Base-by-base conservation (phyloP, 2,888 invertebrate genomes). In the Gryllus longicercus region DNA sequence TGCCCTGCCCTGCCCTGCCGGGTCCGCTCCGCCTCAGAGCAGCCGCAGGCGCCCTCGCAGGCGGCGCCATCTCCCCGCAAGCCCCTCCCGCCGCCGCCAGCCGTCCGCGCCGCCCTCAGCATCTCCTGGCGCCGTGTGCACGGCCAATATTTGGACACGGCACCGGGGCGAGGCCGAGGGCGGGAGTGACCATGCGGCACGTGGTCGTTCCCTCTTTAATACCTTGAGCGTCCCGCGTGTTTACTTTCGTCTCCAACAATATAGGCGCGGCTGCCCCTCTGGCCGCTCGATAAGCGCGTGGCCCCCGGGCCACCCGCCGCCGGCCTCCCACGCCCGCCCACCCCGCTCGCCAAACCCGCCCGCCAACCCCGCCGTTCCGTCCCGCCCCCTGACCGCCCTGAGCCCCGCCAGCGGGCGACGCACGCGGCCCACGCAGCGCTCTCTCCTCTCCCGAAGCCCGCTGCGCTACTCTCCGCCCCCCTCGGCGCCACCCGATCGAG, bases 71-170 rank as follows among this genome's bases (percentile, higher is more conserved):
- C 18, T 63, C 63, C n/a, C 63, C 16, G 16, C 63, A n/a, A 63
- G 11, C 63, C n/a, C 16, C n/a, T 8, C 63, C 63, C 11, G 2
- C 63, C 63, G 63, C 63, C n/a, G 63, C 16, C 63, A 3, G 11
- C 63, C 63, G 63, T 10, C 63, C 63, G n/a, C 63, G 63, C 63
- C 63, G 63, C 63, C 63, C 38, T 38, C 38, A 38, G 63, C 63
- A 63, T 63, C 63, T 63, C n/a, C 63, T n/a, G 63, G 16, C 63
- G 63, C 63, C n/a, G 63, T 63, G 63, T n/a, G 63, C 63, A 63
- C 63, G 63, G 63, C 63, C 63, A 63, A 63, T 63, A 63, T 63
- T 63, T 63, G 63, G 63, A 63, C n/a, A 63, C 63, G 63, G 63
- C 63, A 63, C n/a, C 63, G 63, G 63, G 63, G 63, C 63, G 63